Evolutionary conservation across 2,797 vertebrate species (phyloP), one percentile per base, ranked within the genome.

Genomic region (Tamandua tetradactyla): DNA sequence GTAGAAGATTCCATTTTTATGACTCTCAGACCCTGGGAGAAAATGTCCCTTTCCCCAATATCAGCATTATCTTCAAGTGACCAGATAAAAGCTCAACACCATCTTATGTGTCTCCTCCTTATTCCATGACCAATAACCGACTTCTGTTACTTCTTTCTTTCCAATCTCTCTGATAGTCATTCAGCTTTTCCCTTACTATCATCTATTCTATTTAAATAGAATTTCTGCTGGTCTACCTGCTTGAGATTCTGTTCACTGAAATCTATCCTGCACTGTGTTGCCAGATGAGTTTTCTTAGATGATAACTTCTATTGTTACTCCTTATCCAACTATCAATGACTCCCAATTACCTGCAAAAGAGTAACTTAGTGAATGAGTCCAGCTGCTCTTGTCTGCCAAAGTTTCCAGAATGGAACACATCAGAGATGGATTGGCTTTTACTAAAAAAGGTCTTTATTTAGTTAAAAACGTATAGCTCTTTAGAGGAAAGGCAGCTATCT

Each of bases 241-340:
- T 64, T n/a, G 64, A 15, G 78, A 27, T 57, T 44, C 32, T 40
- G 42, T 30, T 66, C 71, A 25, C 23, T 2, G 47, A 59, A 66
- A 35, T 75, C 59, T 49, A 4, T 7, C 47, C 49, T 42, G 12
- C 37, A 3, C 25, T 49, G 37, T 49, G 14, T 42, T 32, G 18
- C n/a, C 32, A 30, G 79, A 40, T 1, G 20, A 32, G 5, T n/a
- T 78, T 76, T 52, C 17, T 12, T 49, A 27, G 71, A 42, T n/a
- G 17, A n/a, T 8, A 32, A 30, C 44, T 32, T 66, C 42, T 37
- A 25, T 6, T 47, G 27, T 59, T 32, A 55, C 64, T 87, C 37
- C 27, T 71, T n/a, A 64, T 3, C 40, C 0, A 35, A 4, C 84
- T 40, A 35, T 30, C 0, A 0, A n/a, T 49, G 40, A n/a, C 30